phyloP scores from a whole-genome alignment of 2,888 invertebrate species.

The Nymphalis polychloros region DNA sequence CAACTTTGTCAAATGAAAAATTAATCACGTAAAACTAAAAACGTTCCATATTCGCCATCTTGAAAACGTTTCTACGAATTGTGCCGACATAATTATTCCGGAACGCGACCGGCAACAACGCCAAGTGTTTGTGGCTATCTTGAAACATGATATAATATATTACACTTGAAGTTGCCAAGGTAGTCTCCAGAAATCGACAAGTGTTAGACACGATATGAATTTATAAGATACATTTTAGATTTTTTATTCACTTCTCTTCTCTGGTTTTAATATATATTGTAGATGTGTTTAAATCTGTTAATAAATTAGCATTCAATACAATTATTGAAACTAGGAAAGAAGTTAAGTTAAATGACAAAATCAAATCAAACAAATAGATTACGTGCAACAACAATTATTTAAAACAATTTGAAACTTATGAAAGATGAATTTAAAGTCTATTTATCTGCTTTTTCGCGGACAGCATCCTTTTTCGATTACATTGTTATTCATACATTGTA shows the following conservation, averaged over 20 bases:
- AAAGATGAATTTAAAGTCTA: background rate
- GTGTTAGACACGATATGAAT: slow-evolving; percentile 9
- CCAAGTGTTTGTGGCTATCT: slow-evolving; percentile 16
- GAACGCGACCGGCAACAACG: slow-evolving; percentile 13
- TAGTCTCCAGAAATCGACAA: slow-evolving; percentile 13
- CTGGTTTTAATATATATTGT: no score
- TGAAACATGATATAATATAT: slow-evolving; percentile 26
- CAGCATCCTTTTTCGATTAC: slow-evolving; percentile 25
- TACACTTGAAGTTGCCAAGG: slow-evolving; percentile 10
- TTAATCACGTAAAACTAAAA: no score
- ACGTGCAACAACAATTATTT: no score
- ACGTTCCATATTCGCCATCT: slow-evolving; percentile 14
- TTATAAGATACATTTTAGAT: background rate
- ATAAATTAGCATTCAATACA: no score
- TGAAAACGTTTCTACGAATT: slow-evolving; percentile 12
- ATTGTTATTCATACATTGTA: background rate
- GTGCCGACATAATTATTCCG: slow-evolving; percentile 20
- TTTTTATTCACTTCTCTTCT: no score
- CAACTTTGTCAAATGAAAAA: no score
- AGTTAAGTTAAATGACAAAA: no score
- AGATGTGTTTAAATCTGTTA: no score
- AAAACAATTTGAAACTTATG: background rate
- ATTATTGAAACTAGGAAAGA: no score
- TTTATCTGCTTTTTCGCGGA: slow-evolving; percentile 18
- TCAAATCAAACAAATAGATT: no score